Conservation (phyloP, 1,140 invertebrate genomes). For the Drosophila subobscura region DNA sequence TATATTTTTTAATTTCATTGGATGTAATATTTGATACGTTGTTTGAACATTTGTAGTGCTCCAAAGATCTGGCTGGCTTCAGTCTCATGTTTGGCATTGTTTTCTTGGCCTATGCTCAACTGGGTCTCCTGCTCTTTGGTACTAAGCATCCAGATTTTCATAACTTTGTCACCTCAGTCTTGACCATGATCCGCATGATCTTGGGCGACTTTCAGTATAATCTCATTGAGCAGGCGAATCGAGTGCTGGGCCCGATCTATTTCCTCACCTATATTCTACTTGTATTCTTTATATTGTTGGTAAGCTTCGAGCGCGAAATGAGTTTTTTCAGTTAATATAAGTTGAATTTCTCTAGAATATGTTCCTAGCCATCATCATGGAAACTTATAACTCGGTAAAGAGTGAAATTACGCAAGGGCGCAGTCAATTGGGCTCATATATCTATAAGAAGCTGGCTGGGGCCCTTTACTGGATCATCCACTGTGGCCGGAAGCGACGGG, state of each 20-base stretch:
- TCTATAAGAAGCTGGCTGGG: conserved; percentile 48
- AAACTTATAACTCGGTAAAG: conserved; percentile 90
- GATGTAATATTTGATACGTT: neutral
- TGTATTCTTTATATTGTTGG: conserved; percentile 92
- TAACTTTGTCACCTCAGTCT: conserved; percentile 86
- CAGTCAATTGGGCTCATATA: conserved; percentile 66
- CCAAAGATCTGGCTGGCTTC: conserved; percentile 90
- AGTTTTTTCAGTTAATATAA: no score
- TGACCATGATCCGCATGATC: conserved; percentile 90
- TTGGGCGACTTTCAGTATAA: conserved; percentile 92
- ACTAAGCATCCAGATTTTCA: conserved; percentile 88
- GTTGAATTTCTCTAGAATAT: conserved; percentile 86
- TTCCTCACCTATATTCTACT: conserved; percentile 92
- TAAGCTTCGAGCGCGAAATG: conserved; percentile 65
- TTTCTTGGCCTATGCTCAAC: conserved; percentile 91
- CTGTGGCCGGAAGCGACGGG: conserved; percentile 48
- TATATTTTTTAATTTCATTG: neutral
- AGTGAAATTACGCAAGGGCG: conserved; percentile 85
- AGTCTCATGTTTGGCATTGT: conserved; percentile 93
- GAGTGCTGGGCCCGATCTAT: conserved; percentile 91
- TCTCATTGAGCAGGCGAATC: conserved; percentile 88
- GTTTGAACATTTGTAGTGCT: conserved; percentile 84
- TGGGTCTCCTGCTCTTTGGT: conserved; percentile 89
- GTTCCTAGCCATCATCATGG: conserved; percentile 94
- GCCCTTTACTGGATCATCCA: conserved; percentile 33